These are phyloP conservation scores for Chloroceryle inda DNA, from an alignment of 2,797 vertebrate genomes.

Conservation along the genomic window DNA sequence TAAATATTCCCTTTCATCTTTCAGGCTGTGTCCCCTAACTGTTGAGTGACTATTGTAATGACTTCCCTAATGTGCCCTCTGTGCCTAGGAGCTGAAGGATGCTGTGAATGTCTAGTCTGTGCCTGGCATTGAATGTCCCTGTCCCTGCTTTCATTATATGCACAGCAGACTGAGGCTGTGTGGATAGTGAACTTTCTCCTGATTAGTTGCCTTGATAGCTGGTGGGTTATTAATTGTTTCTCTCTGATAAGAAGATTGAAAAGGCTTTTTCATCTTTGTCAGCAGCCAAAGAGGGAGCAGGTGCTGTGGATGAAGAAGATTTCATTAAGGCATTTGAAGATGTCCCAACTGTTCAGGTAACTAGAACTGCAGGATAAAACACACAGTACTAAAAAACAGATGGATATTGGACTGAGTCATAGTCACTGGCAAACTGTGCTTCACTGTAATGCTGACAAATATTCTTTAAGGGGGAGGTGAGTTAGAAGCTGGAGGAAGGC, in stretches of 20 bases:
- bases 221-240: constrained; percentile 32
- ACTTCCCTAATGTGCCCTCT: constrained; percentile 24
- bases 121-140: neutral
- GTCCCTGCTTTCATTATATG: neutral
- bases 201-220: constrained; percentile 13
- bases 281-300: constrained; percentile 92
- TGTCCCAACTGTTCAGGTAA: constrained; percentile 91
- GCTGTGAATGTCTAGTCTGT: neutral
- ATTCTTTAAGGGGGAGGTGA: neutral
- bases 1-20: constrained; percentile 50
- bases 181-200: neutral
- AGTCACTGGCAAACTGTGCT: neutral
- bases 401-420: neutral
- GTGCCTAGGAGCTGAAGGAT: constrained; percentile 1
- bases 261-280: constrained; percentile 40
- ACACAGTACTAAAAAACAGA: neutral
- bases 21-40: constrained; percentile 4
- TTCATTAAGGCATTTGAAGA: constrained; percentile 97
- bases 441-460: neutral
- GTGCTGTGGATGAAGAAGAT: constrained; percentile 96
- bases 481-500: neutral
- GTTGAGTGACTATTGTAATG: constrained; percentile 15
- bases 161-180: constrained; percentile 3
- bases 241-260: constrained; percentile 37
- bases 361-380: neutral